A percentile compares a stretch with the other conserved stretches of the same genome.
Evolutionary conservation across 2,888 invertebrate species (phyloP).

Genomic region (Spialia ferax): DNA sequence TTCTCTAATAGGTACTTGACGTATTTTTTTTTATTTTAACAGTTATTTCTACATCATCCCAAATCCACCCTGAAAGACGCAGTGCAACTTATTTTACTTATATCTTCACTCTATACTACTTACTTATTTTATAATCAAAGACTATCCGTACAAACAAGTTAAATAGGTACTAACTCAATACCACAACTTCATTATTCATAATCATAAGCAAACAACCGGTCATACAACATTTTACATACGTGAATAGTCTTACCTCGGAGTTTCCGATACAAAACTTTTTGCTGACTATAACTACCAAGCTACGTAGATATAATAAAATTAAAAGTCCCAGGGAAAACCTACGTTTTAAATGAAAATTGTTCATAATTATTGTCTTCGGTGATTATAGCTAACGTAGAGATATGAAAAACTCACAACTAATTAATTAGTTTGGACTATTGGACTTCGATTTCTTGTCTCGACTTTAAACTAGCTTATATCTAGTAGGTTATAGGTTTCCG

Average conservation of each 20-base stretch:
- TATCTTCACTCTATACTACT: too few relatives aligned
- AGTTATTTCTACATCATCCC: too few relatives aligned
- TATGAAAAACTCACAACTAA: too few relatives aligned
- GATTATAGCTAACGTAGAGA: not conserved
- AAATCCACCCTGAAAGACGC: too few relatives aligned
- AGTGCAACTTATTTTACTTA: too few relatives aligned
- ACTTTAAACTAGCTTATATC: not conserved
- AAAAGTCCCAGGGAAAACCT: not conserved
- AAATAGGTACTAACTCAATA: not conserved
- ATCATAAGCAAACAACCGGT: not conserved
- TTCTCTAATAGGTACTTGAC: too few relatives aligned
- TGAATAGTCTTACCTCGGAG: not conserved
- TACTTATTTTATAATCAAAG: not conserved
- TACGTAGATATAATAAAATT: not conserved
- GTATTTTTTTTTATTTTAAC: too few relatives aligned
- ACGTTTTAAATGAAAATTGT: not conserved
- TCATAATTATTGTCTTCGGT: not conserved
- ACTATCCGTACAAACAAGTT: not conserved
- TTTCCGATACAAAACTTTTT: not conserved
- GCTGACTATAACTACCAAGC: not conserved
- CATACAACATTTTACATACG: slow-evolving; percentile 4
- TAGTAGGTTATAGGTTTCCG: not conserved
- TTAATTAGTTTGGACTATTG: not conserved
- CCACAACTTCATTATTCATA: slow-evolving; percentile 1
- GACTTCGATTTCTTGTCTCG: not conserved